Evolutionary conservation across 1,140 invertebrate species (phyloP), one percentile per base, ranked within the genome.

Genomic region (Leptinotarsa lineolata): DNA sequence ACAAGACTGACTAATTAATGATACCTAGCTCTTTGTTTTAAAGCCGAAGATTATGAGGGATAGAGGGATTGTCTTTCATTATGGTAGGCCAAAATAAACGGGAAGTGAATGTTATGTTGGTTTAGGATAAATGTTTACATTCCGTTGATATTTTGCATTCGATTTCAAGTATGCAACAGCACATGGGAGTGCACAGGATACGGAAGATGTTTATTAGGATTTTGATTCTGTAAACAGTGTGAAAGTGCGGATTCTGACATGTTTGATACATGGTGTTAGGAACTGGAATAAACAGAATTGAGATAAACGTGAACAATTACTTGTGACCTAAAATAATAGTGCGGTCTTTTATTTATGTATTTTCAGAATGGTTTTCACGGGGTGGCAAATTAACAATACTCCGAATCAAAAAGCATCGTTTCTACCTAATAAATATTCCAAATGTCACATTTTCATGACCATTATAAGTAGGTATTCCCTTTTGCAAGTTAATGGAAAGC

Each of bases 31-130:
- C 30, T 30, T 39, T 39, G 30, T 2, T 8, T 39, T 11, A 39
- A 39, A 8, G 11, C 30, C 48, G 48, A n/a, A 18, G 48, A 18
- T 54, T 16, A 15, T 16, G n/a, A 63, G 61, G n/a, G 59, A 18
- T 21, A 5, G n/a, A 6, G 59, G 61, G 61, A 63, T 63, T 63
- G 15, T 63, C 16, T 63, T 63, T 13, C 20, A 63, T 63, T 63
- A 63, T 63, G 61, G 61, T 63, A 63, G 67, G 44, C 12, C 46
- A 68, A 58, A 68, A 68, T 68, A 68, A 68, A 68, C 67, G 48
- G 67, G 67, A 68, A 68, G 67, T 54, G 58, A 70, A n/a, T 70
- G 69, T 70, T 70, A 59, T 70, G 58, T 70, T 60, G 60, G 20
- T 45, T 20, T 21, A 13, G 39, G 20, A 45, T 60, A 70, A 70